Conservation (phyloP, 2,113 vertebrate species). For the Thryonomys swinderianus region DNA sequence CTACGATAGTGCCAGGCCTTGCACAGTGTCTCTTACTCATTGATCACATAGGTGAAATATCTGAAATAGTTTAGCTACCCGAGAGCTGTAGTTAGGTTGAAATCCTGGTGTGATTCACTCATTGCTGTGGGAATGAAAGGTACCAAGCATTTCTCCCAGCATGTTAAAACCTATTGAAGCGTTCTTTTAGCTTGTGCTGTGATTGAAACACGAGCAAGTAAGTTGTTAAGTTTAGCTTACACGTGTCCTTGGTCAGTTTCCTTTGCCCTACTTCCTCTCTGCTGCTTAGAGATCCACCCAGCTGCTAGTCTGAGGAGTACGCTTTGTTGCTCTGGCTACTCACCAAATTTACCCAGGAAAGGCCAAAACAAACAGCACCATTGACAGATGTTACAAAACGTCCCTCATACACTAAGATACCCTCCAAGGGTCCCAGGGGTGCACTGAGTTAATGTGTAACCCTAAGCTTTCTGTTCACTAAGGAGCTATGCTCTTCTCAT, state of each 20-base stretch:
- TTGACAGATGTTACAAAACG: constrained; percentile 61
- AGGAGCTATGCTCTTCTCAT: background rate
- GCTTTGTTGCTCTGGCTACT: constrained; percentile 54
- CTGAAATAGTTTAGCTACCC: background rate
- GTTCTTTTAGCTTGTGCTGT: background rate
- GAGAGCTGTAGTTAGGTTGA: background rate
- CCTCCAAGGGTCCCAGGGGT: constrained; percentile 5
- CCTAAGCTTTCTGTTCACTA: background rate
- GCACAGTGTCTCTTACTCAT: background rate
- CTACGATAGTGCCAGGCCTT: background rate
- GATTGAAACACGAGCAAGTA: constrained; percentile 35
- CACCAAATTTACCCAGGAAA: constrained; percentile 62
- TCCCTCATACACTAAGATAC: background rate
- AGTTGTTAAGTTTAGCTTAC: background rate
- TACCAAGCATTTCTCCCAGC: background rate
- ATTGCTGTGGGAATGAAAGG: background rate
- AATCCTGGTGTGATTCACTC: background rate
- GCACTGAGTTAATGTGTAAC: background rate
- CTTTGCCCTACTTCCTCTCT: constrained; percentile 27
- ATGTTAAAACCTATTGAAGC: background rate
- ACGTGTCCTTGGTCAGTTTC: background rate
- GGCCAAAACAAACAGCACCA: constrained; percentile 72
- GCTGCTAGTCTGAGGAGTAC: constrained; percentile 29
- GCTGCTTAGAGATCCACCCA: constrained; percentile 46
- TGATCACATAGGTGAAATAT: background rate